A percentile compares a stretch with the other conserved stretches of the same genome.
These are phyloP conservation scores for Helarctos malayanus DNA, from an alignment of 2,797 vertebrate species.

Conservation along the genomic window DNA sequence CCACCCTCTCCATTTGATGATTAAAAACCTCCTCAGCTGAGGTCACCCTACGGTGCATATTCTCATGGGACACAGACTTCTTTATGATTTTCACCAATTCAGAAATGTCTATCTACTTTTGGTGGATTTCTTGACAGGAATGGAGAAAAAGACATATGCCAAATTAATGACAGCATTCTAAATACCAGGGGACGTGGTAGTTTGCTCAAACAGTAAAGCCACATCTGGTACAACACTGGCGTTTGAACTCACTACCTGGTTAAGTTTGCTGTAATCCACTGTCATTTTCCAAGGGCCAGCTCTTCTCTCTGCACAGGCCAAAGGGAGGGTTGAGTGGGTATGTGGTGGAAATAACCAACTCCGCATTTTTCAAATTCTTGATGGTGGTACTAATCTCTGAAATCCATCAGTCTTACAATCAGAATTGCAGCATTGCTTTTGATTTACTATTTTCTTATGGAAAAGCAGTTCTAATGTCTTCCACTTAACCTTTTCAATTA, in stretches of 20 bases:
- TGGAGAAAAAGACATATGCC: not conserved
- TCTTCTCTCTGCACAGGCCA: not conserved
- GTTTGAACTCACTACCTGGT: not conserved
- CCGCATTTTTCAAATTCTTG: not conserved
- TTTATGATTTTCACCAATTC: not conserved
- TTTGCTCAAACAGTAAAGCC: not conserved
- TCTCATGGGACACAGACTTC: not conserved
- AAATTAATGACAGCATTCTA: not conserved
- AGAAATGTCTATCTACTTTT: not conserved
- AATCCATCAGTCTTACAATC: too few species aligned
- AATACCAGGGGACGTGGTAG: not conserved
- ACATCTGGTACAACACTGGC: not conserved
- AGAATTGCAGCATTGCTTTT: not conserved
- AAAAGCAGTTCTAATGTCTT: not conserved
- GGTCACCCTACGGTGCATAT: not conserved
- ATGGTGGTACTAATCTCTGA: not conserved
- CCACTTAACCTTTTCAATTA: not conserved
- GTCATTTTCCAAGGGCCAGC: not conserved
- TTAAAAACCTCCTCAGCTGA: not conserved
- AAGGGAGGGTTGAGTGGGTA: not conserved
- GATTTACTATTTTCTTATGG: not conserved
- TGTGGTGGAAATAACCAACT: not conserved
- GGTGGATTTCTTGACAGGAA: not conserved
- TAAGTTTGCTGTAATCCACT: not conserved
- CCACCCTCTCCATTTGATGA: not conserved